Percentiles rank a stretch among this genome's conserved stretches.
These are phyloP conservation scores for Procambarus virginalis DNA, from an alignment of 1,140 invertebrate genomes.

Conservation along the genomic window DNA sequence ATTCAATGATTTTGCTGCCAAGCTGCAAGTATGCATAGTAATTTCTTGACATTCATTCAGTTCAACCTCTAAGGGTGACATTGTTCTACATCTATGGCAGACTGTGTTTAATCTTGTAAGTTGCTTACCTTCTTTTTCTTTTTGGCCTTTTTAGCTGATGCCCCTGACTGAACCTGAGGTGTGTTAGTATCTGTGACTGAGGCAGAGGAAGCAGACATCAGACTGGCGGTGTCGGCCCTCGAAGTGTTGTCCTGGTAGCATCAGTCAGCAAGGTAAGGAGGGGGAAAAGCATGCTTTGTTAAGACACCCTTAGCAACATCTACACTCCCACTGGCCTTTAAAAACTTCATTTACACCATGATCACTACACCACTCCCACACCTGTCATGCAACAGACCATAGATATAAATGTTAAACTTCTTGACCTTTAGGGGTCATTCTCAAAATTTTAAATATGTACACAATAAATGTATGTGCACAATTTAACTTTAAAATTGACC, in stretches of 20 bases:
- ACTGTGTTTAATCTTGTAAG: not conserved
- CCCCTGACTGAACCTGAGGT: conserved; percentile 43
- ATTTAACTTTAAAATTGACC: not conserved
- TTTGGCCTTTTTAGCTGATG: conserved; percentile 56
- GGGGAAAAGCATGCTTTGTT: conserved; percentile 64
- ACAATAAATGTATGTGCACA: too few relatives aligned
- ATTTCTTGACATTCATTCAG: not conserved
- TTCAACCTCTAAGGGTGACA: not conserved
- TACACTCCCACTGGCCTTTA: conserved; percentile 15
- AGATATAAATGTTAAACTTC: conserved; percentile 7
- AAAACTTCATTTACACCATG: conserved; percentile 41
- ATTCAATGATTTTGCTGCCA: not conserved
- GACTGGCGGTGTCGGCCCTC: conserved; percentile 58
- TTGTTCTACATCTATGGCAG: not conserved
- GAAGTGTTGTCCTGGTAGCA: conserved; percentile 50
- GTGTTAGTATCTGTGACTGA: conserved; percentile 63
- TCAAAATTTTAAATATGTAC: too few relatives aligned
- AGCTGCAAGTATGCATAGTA: not conserved
- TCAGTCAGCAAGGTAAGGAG: conserved; percentile 54
- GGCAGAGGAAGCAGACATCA: conserved; percentile 62
- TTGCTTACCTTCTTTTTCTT: conserved; percentile 63
- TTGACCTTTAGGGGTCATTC: not conserved
- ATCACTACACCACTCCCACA: conserved; percentile 44
- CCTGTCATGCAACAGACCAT: conserved; percentile 6
- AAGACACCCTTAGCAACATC: conserved; percentile 46